Evolutionary conservation across 2,797 vertebrate genomes (phyloP), one percentile per base, ranked within the genome.

Genomic region (Cetoscarus ocellatus): DNA sequence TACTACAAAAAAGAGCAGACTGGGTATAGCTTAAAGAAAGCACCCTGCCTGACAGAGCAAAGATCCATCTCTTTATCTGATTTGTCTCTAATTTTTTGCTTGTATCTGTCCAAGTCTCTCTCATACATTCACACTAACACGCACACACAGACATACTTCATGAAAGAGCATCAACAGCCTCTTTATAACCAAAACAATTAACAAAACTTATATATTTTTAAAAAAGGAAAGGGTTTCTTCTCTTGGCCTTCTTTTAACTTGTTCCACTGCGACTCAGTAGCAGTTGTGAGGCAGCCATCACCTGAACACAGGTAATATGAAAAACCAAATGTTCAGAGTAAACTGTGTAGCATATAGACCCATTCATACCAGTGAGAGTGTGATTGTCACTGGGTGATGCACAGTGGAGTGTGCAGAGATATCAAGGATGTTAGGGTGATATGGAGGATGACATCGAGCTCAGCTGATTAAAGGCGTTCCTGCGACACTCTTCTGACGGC

Each of bases 351-450:
- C 71, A 66, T 66, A 45, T 60, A 80, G 72, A 65, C 60, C 72
- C 76, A 73, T 69, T 85, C 68, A 79, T 57, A 74, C 63, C 7
- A 86, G 83, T 86, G 81, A 79, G 62, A 57, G 75, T 82, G 80
- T 86, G 91, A 92, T 91, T 89, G 91, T 91, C 90, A 80, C 78
- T 86, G 70, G 74, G 55, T 61, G 75, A 78, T 54, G 82, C 83
- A 80, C 81, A 53, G 70, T 59, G 67, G 73, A 38, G 49, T 66
- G 62, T 76, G 75, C 75, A 57, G 70, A 63, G 48, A 73, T 62
- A 52, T 62, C 61, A 75, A 74, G 11, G 63, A 77, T 50, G 38
- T 67, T 76, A 14, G 63, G 70, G 44, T 35, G 38, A 67, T 47
- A 38, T 54, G 36, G 69, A 53, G 18, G 71, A 50, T 53, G 61